These are phyloP conservation scores for Drosophila neoperkinsi DNA, from an alignment of 2,888 invertebrate genomes.

Conservation along the genomic window DNA sequence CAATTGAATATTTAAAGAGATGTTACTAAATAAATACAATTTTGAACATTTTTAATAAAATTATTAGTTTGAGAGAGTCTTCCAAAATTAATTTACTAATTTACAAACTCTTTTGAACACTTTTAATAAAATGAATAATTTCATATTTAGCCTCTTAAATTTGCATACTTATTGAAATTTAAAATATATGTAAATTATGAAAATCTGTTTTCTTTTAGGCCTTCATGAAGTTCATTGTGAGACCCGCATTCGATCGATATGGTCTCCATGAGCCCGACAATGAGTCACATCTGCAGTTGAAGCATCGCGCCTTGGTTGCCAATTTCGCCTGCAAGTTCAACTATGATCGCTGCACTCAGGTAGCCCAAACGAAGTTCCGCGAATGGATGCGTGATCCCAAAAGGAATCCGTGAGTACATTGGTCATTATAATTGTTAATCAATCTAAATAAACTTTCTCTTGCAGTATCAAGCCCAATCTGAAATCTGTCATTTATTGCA, in stretches of 20 bases:
- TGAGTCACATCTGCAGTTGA: conserved; percentile 86
- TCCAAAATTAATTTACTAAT: neutral
- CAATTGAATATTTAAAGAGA: no score
- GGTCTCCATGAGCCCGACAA: conserved; percentile 85
- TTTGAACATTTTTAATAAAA: no score
- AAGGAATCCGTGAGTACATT: conserved; percentile 86
- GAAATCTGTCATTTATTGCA: conserved; percentile 88
- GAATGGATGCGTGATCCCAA: conserved; percentile 86
- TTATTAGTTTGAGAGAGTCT: no score
- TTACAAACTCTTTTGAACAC: neutral
- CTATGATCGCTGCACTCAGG: conserved; percentile 86
- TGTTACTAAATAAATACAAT: no score
- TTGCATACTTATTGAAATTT: neutral
- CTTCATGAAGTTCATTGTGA: conserved; percentile 85
- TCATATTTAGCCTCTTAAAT: neutral
- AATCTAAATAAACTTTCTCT: neutral
- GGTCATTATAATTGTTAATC: no score
- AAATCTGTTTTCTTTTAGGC: conserved; percentile 69
- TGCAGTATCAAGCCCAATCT: conserved; percentile 88
- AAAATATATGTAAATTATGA: neutral
- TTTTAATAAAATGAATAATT: neutral
- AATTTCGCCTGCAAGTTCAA: conserved; percentile 86
- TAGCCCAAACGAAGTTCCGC: conserved; percentile 85
- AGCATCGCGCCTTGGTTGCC: conserved; percentile 86
- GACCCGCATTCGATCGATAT: conserved; percentile 84